These are phyloP conservation scores for Pachyseris speciosa DNA, from an alignment of 64 coral and sea anemone species.

Conservation along the genomic window DNA sequence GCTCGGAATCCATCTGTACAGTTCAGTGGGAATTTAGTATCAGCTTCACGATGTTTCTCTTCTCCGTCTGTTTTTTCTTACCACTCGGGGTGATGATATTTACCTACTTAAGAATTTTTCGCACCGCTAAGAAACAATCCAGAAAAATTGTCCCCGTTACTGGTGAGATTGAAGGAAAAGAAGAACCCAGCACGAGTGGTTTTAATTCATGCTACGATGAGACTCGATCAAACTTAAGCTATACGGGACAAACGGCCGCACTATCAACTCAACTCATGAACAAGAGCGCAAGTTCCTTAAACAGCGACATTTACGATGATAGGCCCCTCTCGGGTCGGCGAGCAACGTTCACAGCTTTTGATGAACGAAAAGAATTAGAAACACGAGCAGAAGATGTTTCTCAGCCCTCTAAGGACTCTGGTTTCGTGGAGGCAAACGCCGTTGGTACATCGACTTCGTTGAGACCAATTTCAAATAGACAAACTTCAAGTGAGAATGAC, in stretches of 20 bases:
- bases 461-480: background rate
- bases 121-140: slow-evolving; percentile 72
- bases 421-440: background rate
- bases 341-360: background rate
- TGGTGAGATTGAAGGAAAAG: slow-evolving; percentile 25
- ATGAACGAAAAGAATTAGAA: background rate
- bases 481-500: background rate
- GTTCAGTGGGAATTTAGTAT: slow-evolving; percentile 77
- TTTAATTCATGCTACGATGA: background rate
- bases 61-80: slow-evolving; percentile 83
- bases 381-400: background rate
- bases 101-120: slow-evolving; percentile 76
- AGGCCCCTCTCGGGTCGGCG: background rate
- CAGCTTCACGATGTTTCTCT: slow-evolving; percentile 79
- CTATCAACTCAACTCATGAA: background rate
- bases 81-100: slow-evolving; percentile 69
- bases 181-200: background rate
- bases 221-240: background rate
- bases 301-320: background rate
- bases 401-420: slow-evolving; percentile 4
- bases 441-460: background rate
- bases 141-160: slow-evolving; percentile 69
- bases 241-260: background rate
- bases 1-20: slow-evolving; percentile 91
- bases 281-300: background rate